Evolutionary conservation across 2,797 vertebrate genomes (phyloP).

Genomic region (Xenentodon cancila): DNA sequence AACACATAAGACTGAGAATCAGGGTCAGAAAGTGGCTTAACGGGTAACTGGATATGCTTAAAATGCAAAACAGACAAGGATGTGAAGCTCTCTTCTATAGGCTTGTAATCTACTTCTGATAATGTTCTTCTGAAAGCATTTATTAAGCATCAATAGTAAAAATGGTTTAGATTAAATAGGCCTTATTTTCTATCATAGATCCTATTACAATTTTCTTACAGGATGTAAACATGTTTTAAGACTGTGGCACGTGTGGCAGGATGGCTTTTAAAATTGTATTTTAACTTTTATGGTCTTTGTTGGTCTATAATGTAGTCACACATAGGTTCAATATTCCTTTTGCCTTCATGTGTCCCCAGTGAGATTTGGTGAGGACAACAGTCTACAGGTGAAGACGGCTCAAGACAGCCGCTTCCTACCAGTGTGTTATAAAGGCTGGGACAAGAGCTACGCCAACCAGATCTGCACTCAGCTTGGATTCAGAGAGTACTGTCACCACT

Average conservation of each 20-base stretch:
- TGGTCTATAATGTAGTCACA: background rate
- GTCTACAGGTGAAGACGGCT: slow-evolving; percentile 82
- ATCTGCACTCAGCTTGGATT: slow-evolving; percentile 89
- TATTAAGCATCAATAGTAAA: no score
- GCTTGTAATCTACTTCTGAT: no score
- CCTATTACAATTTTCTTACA: no score
- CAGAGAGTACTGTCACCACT: slow-evolving; percentile 72
- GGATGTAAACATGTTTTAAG: no score
- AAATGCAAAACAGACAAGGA: slow-evolving; percentile 6
- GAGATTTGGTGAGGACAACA: slow-evolving; percentile 74
- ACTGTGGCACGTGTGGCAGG: no score
- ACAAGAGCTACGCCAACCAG: slow-evolving; percentile 72
- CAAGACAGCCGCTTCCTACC: slow-evolving; percentile 85
- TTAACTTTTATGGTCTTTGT: background rate
- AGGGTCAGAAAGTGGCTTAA: background rate
- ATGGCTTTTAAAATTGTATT: no score
- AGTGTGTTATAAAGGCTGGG: slow-evolving; percentile 84
- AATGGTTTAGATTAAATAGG: no score
- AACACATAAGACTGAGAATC: slow-evolving; percentile 9
- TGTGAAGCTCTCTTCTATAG: no score
- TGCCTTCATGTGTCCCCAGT: slow-evolving; percentile 70
- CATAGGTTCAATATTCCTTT: background rate
- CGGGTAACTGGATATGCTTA: no score
- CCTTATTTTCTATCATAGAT: no score
- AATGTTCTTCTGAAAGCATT: no score